These are phyloP conservation scores for Pristiophorus japonicus DNA, from an alignment of 2,113 vertebrate species.

Conservation along the genomic window DNA sequence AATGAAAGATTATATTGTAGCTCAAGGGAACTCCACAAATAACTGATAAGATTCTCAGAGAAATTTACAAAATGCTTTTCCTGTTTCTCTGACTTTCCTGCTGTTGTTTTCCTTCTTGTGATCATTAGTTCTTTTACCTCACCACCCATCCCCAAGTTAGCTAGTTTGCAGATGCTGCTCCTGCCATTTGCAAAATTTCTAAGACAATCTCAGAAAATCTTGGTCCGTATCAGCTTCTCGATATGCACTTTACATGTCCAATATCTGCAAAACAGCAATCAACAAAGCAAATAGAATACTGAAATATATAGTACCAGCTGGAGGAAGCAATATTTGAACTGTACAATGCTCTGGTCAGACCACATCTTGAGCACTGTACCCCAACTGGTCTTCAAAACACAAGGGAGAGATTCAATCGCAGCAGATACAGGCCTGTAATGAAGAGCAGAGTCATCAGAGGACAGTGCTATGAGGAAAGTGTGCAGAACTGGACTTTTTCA, in stretches of 20 bases:
- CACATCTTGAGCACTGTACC: not conserved
- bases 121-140: not conserved
- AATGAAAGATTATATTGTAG: not conserved
- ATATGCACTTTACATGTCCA: not conserved
- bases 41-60: not conserved
- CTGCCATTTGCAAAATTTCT: not conserved
- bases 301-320: not conserved
- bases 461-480: not conserved
- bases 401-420: not conserved
- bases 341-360: not conserved
- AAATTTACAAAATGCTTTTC: not conserved
- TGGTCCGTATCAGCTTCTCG: not conserved
- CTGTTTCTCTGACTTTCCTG: not conserved
- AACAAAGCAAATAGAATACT: not conserved
- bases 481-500: not conserved
- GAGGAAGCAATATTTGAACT: not conserved
- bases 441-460: not conserved
- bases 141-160: not conserved
- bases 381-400: not conserved
- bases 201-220: not conserved
- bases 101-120: not conserved
- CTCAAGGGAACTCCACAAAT: not conserved
- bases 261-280: too few relatives aligned
- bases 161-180: not conserved
- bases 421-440: not conserved